Evolutionary conservation across 2,797 vertebrate genomes (phyloP), one percentile per base, ranked within the genome.

Genomic region (Anabas testudineus): DNA sequence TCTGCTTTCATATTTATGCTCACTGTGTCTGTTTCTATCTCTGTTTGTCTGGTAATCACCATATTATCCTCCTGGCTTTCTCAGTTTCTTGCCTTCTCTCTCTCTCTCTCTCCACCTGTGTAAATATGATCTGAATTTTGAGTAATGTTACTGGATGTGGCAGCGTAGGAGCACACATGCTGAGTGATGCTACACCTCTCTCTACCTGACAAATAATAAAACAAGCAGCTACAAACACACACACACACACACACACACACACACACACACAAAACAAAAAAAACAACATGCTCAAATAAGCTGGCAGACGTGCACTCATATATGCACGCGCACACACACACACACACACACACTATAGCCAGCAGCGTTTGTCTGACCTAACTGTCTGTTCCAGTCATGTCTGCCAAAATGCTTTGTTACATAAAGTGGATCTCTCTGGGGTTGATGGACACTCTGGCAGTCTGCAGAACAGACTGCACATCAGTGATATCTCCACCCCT

Each of bases 361-460:
- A 84, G 76, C 34, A 41, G 78, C 72, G 72, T 79, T 79, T 78
- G 66, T 81, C 67, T 78, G 80, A 87, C 81, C 80, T 45, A 66
- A 68, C 83, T 85, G 84, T 88, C 80, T 87, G 57, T 85, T 89
- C 58, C 83, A 72, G 73, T 82, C 71, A 78, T 69, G 78, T 86
- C 85, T 87, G 88, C 83, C 88, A 90, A 85, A 83, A 53, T 61
- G 74, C 83, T 86, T 73, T 79, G 86, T 71, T 88, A 80, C 70
- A 78, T 84, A 88, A 89, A 88, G 78, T 83, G 76, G 49, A 78
- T 86, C 77, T 87, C 84, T 81, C 65, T 9, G 2, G 69, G 55
- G 69, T 71, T 80, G 83, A 87, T 70, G 81, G 82, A 79, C 85
- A 81, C 74, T 24, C 76, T 76, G 61, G 67, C 74, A 67, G 56